Base-by-base conservation (phyloP, 2,888 invertebrate genomes). In the Spodoptera littoralis region DNA sequence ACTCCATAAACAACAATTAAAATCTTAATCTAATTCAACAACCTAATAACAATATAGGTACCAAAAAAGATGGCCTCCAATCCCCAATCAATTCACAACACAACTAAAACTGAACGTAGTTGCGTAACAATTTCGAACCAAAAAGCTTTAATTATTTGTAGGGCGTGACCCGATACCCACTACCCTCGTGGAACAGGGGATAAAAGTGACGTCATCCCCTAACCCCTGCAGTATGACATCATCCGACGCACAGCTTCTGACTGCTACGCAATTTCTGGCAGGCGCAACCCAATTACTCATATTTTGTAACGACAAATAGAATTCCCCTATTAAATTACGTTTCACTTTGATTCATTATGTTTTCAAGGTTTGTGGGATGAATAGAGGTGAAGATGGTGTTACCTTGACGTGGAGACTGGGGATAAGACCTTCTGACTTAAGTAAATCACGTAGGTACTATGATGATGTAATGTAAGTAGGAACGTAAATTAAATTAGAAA, bases 81-180 rank as follows among this genome's bases (percentile, higher is more conserved):
- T 12, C 47, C 12, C 11, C 5, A 24, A 22, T 47, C 22, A 22
- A 22, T 27, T 27, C 27, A 47, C 2, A 47, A 6, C 12, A 24
- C 47, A 24, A 24, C 48, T 27, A 48, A 3, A 48, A 47, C 11
- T 24, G 12, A 3, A 24, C 27, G 22, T 44, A 51, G 6, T 68
- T 63, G 47, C 48, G 13, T 56, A 73, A 73, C 60, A 52, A 63
- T 60, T 64, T 48, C 47, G 54, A 41, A 62, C 68, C 60, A 54
- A 66, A 67, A 61, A 70, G 64, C 68, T 76, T 62, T 71, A 75
- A 73, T 80, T 73, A 66, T 65, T 56, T 71, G 72, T 65, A 73
- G 85, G 84, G 86, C 84, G 86, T 90, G 91, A 90, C 89, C 90
- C 84, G 84, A 76, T 91, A 88, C 90, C 91, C 88, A 92, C 84